phyloP scores from a whole-genome alignment of 2,113 vertebrate genomes.

The Coptodon rendalli region DNA sequence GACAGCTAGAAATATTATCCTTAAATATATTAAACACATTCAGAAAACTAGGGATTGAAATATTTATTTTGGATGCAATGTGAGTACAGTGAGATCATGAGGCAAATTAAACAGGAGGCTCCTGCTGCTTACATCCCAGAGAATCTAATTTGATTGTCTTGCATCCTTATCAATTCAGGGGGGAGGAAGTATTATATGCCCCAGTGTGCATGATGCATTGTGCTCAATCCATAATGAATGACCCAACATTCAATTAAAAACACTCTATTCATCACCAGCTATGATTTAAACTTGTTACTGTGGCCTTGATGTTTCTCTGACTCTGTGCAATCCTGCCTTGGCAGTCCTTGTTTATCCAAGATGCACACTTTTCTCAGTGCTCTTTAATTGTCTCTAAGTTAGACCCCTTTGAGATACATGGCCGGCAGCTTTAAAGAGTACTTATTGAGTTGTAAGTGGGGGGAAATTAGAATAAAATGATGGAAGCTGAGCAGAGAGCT shows the following conservation, averaged over 20 bases:
- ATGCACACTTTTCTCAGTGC: not conserved
- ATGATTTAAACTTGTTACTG: constrained; percentile 32
- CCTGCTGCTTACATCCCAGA: constrained; percentile 20
- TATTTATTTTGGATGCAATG: not conserved
- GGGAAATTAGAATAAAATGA: not conserved
- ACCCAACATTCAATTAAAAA: constrained; percentile 54
- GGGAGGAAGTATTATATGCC: constrained; percentile 31
- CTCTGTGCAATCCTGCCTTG: not conserved
- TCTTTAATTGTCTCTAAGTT: not conserved
- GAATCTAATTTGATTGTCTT: constrained; percentile 41
- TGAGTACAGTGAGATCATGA: not conserved
- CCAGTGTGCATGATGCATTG: constrained; percentile 7
- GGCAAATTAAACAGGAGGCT: constrained; percentile 31
- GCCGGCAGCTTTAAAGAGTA: constrained; percentile 6
- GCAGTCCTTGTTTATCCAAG: not conserved
- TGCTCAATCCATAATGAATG: constrained; percentile 46
- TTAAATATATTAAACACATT: not conserved
- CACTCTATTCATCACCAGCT: constrained; percentile 43
- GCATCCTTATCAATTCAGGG: constrained; percentile 40
- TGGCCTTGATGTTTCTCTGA: constrained; percentile 2
- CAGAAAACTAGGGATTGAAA: not conserved
- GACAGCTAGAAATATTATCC: not conserved
- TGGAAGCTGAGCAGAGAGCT: not conserved
- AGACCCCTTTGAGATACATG: not conserved
- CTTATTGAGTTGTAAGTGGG: not conserved